Percentiles rank a stretch among this genome's conserved stretches.
Evolutionary conservation across 2,113 vertebrate species (phyloP).

Genomic region (Candoia aspera): DNA sequence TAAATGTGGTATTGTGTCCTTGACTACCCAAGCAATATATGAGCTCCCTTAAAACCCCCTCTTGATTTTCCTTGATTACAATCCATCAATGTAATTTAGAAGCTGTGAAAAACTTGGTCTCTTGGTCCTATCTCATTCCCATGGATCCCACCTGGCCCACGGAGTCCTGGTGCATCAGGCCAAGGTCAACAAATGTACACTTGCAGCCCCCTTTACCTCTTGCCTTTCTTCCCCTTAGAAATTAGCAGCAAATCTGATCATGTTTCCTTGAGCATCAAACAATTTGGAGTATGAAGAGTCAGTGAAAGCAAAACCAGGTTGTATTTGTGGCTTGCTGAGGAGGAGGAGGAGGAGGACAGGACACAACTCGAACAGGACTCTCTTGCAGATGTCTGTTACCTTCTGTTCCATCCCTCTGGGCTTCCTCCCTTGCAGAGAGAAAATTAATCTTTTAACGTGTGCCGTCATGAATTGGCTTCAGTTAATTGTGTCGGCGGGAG

Average conservation of each 20-base stretch:
- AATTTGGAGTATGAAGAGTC: background rate
- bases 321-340: slow-evolving; percentile 52
- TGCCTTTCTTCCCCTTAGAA: slow-evolving; percentile 5
- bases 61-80: slow-evolving; percentile 54
- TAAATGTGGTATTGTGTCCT: too few relatives aligned
- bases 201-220: background rate
- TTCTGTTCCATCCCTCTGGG: slow-evolving; percentile 59
- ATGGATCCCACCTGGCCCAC: too few relatives aligned
- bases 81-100: slow-evolving; percentile 53
- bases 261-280: slow-evolving; percentile 32
- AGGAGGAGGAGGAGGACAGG: slow-evolving; percentile 52
- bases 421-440: slow-evolving; percentile 52
- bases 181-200: slow-evolving; percentile 23
- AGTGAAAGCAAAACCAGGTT: slow-evolving; percentile 50
- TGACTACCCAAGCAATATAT: background rate
- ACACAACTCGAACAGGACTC: slow-evolving; percentile 62
- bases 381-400: slow-evolving; percentile 46
- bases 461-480: slow-evolving; percentile 44
- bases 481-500: slow-evolving; percentile 23
- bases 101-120: too few relatives aligned
- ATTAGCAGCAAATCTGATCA: slow-evolving; percentile 48
- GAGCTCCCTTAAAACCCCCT: background rate
- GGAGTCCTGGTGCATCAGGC: too few relatives aligned
- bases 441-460: slow-evolving; percentile 55
- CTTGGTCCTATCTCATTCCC: too few relatives aligned